Evolutionary conservation across 2,797 vertebrate genomes (phyloP).

Genomic region (Scolopax rusticola): DNA sequence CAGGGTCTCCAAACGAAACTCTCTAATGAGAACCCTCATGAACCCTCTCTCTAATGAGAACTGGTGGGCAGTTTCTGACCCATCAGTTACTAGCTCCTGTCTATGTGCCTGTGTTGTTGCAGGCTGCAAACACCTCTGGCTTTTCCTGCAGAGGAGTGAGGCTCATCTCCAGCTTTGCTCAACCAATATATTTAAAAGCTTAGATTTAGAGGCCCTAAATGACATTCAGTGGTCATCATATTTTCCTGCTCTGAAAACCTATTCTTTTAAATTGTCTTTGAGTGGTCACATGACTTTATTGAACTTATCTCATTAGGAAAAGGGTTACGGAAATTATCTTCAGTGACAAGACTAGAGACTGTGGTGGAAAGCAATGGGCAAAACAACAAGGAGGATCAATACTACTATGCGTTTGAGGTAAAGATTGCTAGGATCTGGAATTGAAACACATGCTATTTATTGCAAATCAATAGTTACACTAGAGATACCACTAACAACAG

Average conservation of each 20-base stretch:
- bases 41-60: not conserved
- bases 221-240: not conserved
- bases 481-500: not conserved
- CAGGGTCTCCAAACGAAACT: not conserved
- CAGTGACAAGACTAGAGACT: not conserved
- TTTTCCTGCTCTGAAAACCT: not conserved
- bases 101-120: fast-evolving
- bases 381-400: not conserved
- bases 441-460: not conserved
- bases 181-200: not conserved
- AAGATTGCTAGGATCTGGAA: not conserved
- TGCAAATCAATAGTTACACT: not conserved
- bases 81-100: not conserved
- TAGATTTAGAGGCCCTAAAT: not conserved
- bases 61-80: not conserved
- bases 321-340: not conserved
- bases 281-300: not conserved
- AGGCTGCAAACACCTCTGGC: not conserved
- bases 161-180: not conserved
- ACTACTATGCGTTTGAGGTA: not conserved
- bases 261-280: not conserved
- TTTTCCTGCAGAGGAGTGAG: not conserved
- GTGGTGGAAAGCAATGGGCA: not conserved
- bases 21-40: not conserved
- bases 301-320: not conserved